Percentiles rank a stretch among this genome's conserved stretches.
Conservation (phyloP, 2,888 invertebrate species). For the Flexamia atlantica region DNA sequence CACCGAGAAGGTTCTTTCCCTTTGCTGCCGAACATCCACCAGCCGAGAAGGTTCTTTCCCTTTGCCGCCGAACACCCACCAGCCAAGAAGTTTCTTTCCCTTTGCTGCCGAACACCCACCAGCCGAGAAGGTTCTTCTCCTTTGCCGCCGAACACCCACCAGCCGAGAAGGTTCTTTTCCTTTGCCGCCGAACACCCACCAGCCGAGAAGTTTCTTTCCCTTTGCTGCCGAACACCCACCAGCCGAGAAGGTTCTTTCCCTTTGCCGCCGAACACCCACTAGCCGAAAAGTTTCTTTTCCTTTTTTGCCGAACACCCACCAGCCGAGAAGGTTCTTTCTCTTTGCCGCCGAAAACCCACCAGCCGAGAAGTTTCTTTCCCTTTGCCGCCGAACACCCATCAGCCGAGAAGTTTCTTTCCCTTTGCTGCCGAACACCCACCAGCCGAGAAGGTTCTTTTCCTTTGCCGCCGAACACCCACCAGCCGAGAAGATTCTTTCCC, state of each 20-base stretch:
- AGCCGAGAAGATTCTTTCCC: not conserved
- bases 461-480: constrained; percentile 14
- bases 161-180: not conserved
- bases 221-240: not conserved
- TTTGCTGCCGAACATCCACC: not conserved
- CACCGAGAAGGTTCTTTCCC: not conserved
- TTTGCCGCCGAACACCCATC: not conserved
- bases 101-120: not conserved
- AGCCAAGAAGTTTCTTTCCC: not conserved
- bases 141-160: not conserved
- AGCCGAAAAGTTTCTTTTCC: not conserved
- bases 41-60: not conserved
- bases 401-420: not conserved
- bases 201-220: not conserved
- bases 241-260: not conserved
- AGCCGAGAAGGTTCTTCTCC: not conserved
- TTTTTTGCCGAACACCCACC: not conserved
- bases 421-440: not conserved
- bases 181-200: constrained; percentile 14
- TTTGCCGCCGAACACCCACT: too few relatives aligned
- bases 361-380: not conserved
- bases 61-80: not conserved
- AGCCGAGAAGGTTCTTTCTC: not conserved
- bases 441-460: not conserved
- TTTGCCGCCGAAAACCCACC: not conserved